phyloP scores from a whole-genome alignment of 2,113 vertebrate species.

The Leptodactylus fuscus region DNA sequence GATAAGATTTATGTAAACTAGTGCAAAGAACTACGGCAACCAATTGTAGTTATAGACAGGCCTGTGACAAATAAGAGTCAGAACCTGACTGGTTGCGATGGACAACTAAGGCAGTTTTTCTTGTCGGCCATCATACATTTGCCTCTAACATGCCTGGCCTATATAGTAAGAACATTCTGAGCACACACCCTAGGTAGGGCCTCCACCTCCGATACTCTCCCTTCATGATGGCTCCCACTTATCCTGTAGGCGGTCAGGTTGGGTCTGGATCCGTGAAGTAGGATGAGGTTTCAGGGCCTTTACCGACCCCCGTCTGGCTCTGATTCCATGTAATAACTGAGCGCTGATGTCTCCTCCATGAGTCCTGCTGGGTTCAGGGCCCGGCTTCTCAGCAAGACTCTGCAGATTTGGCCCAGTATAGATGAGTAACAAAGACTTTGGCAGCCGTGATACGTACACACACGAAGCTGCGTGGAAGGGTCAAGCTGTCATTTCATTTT shows the following conservation, averaged over 20 bases:
- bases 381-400: not conserved
- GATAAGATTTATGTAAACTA: too few relatives aligned
- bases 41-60: too few relatives aligned
- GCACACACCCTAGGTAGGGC: too few relatives aligned
- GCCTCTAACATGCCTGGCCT: too few relatives aligned
- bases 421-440: not conserved
- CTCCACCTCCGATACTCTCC: not conserved
- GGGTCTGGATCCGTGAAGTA: not conserved
- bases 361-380: not conserved
- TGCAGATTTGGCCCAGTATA: not conserved
- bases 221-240: not conserved
- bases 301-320: not conserved
- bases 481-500: not conserved
- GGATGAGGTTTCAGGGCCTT: not conserved
- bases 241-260: not conserved
- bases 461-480: slow-evolving; percentile 8
- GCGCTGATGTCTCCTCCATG: too few relatives aligned
- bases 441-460: not conserved
- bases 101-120: too few relatives aligned
- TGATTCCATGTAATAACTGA: not conserved
- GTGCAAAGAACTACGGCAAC: too few relatives aligned
- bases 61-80: too few relatives aligned
- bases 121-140: too few relatives aligned
- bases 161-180: too few relatives aligned
- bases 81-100: too few relatives aligned